These are phyloP conservation scores for Lithophane socia DNA, from an alignment of 2,888 invertebrate species.

Conservation along the genomic window DNA sequence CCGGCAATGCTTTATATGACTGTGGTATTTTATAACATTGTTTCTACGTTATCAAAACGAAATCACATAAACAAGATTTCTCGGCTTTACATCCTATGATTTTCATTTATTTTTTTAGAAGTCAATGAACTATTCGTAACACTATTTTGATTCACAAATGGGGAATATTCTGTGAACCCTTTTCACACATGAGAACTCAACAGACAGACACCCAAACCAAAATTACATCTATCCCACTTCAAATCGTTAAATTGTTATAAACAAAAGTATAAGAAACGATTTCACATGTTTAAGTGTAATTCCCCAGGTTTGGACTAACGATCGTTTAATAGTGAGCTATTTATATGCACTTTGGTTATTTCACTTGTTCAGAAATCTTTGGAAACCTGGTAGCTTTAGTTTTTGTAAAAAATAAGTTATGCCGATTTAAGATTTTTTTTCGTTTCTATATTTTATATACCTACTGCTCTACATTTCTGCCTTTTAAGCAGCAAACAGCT, in stretches of 20 bases:
- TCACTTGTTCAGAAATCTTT: constrained; percentile 23
- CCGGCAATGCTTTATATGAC: no score
- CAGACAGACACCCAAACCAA: constrained; percentile 30
- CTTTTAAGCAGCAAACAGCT: no score
- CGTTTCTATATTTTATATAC: no score
- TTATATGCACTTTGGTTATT: constrained; percentile 52
- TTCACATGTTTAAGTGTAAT: constrained; percentile 69
- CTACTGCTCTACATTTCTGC: no score
- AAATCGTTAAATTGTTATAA: constrained; percentile 57
- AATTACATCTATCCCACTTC: constrained; percentile 48
- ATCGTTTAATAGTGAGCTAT: constrained; percentile 66
- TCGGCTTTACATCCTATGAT: neutral
- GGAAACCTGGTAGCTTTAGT: neutral
- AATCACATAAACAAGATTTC: neutral
- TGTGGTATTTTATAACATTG: no score
- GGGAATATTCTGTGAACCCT: neutral
- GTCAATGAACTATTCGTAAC: neutral
- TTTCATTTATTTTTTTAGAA: neutral
- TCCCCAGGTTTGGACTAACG: constrained; percentile 60
- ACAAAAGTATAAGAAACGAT: constrained; percentile 57
- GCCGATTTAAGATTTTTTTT: no score
- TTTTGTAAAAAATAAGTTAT: neutral
- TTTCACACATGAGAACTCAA: constrained; percentile 33
- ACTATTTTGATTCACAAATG: neutral
- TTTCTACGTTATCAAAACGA: neutral